phyloP scores from a whole-genome alignment of 2,888 invertebrate species.

The Eustalomyia histrio region DNA sequence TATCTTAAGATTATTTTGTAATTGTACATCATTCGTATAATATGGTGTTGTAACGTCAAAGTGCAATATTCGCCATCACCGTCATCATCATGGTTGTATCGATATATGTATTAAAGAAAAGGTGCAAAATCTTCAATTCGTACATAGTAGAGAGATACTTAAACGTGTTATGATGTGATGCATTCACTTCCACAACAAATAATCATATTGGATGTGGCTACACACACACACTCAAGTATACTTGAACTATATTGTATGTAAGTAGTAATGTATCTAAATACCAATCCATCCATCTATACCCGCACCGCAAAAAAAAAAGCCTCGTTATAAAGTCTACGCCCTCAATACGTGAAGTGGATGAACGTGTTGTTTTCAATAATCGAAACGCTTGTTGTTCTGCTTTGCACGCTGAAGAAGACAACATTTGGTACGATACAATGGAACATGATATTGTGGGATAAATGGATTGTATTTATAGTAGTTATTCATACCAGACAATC shows the following conservation, averaged over 20 bases:
- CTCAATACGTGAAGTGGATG: slow-evolving; percentile 68
- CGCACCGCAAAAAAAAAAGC: slow-evolving; percentile 59
- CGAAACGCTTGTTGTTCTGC: slow-evolving; percentile 51
- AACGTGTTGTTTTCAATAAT: slow-evolving; percentile 65
- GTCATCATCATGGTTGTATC: slow-evolving; percentile 10
- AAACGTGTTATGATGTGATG: slow-evolving; percentile 6
- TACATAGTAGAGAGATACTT: slow-evolving; percentile 13
- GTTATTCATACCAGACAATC: slow-evolving; percentile 49
- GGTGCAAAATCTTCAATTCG: slow-evolving; percentile 53
- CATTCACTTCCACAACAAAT: slow-evolving; percentile 3
- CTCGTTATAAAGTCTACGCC: slow-evolving; percentile 71
- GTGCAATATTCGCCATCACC: slow-evolving; percentile 60
- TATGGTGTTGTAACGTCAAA: slow-evolving; percentile 58
- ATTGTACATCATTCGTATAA: slow-evolving; percentile 55
- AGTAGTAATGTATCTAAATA: slow-evolving; percentile 52
- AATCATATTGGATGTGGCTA: slow-evolving; percentile 6
- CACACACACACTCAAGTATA: slow-evolving; percentile 43
- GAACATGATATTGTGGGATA: neutral
- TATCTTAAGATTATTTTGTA: slow-evolving; percentile 54
- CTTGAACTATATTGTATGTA: slow-evolving; percentile 21
- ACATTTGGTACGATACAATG: slow-evolving; percentile 22
- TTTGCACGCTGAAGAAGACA: slow-evolving; percentile 41
- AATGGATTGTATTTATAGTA: slow-evolving; percentile 48
- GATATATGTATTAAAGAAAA: slow-evolving; percentile 30
- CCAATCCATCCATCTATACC: slow-evolving; percentile 53